These are phyloP conservation scores for Melangyna quadrimaculata DNA, from an alignment of 2,888 invertebrate genomes.

Conservation along the genomic window DNA sequence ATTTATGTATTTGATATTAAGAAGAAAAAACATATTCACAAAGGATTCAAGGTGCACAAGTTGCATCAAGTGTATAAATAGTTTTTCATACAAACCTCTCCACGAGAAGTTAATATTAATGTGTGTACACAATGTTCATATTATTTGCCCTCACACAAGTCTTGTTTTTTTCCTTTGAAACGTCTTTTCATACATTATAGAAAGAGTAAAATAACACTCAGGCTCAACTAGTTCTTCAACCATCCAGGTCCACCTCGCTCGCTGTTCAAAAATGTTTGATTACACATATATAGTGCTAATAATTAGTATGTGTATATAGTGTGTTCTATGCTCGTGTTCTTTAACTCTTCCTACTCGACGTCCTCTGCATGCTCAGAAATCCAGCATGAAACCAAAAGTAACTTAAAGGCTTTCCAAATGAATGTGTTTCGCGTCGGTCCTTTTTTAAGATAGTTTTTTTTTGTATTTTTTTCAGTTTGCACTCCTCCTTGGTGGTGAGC, in stretches of 20 bases:
- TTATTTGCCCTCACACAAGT: constrained; percentile 13
- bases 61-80: neutral
- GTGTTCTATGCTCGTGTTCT: neutral
- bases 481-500: constrained; percentile 5
- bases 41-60: neutral
- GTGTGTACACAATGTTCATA: constrained; percentile 14
- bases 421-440: constrained; percentile 11
- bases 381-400: neutral
- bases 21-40: neutral
- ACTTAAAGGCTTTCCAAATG: neutral
- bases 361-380: neutral
- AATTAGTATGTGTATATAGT: constrained; percentile 32
- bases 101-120: neutral
- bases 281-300: constrained; percentile 34
- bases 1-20: neutral
- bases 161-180: neutral
- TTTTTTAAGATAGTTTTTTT: neutral
- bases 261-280: constrained; percentile 24
- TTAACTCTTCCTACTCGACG: neutral
- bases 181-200: neutral
- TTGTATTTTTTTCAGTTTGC: neutral
- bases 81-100: neutral
- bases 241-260: neutral
- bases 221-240: constrained; percentile 44
- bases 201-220: constrained; percentile 22